phyloP scores from a whole-genome alignment of 2,113 vertebrate species.

The Poecilia latipinna region DNA sequence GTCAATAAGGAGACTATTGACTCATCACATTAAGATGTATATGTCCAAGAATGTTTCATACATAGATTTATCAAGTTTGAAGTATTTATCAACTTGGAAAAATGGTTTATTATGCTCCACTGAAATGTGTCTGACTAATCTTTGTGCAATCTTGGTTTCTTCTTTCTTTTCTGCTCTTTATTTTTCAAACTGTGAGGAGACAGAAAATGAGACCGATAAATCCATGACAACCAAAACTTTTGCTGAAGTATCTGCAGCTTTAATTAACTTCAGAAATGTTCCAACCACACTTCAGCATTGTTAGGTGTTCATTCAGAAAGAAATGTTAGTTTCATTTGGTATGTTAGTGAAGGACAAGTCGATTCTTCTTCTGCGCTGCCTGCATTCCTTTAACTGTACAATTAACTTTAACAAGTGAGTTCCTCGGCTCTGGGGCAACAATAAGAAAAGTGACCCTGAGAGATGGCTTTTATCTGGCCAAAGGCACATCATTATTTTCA shows the following conservation, averaged over 20 bases:
- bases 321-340: constrained; percentile 1
- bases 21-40: too few relatives aligned
- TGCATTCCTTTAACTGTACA: constrained; percentile 8
- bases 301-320: background rate
- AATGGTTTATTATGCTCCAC: background rate
- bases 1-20: background rate
- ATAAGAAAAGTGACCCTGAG: constrained; percentile 13
- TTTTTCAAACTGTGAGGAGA: background rate
- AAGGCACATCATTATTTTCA: constrained; percentile 16
- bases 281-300: background rate
- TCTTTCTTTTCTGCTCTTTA: too few relatives aligned
- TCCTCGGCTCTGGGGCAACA: constrained; percentile 19
- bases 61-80: background rate
- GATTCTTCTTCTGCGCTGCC: background rate
- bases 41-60: background rate
- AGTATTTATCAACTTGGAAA: background rate
- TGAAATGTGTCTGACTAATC: background rate
- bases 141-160: too few relatives aligned
- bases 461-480: constrained; percentile 21
- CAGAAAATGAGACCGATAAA: background rate
- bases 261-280: background rate
- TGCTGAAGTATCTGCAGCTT: background rate
- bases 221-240: background rate
- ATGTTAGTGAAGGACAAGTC: background rate
- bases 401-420: constrained; percentile 10